phyloP scores from a whole-genome alignment of 1,140 invertebrate species.

The Drosophila sp. region DNA sequence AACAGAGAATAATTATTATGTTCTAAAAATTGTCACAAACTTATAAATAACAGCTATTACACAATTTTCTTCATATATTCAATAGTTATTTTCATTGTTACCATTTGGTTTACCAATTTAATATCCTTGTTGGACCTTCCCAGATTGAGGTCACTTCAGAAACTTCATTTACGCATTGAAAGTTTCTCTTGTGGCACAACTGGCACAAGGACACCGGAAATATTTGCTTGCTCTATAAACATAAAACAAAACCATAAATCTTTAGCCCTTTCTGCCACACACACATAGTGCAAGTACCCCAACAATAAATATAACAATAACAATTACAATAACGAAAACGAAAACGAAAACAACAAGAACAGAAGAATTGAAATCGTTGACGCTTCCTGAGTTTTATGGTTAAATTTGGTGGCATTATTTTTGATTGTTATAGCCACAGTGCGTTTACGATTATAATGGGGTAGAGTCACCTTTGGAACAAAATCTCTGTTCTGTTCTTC shows the following conservation, averaged over 20 bases:
- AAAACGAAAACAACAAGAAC: constrained; percentile 1
- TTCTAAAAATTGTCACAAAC: too few relatives aligned
- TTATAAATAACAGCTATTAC: not conserved
- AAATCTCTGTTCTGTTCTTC: constrained; percentile 30
- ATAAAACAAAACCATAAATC: constrained; percentile 64
- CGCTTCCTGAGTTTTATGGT: constrained; percentile 48
- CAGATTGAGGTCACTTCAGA: constrained; percentile 39
- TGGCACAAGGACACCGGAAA: constrained; percentile 67
- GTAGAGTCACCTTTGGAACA: constrained; percentile 1
- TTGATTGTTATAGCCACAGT: constrained; percentile 63
- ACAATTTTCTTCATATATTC: not conserved
- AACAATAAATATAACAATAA: constrained; percentile 20
- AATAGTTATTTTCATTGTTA: not conserved
- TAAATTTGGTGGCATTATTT: constrained; percentile 68
- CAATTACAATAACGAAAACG: too few relatives aligned
- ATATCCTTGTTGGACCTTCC: constrained; percentile 23
- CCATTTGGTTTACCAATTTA: not conserved
- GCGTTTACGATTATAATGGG: constrained; percentile 50
- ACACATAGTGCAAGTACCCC: constrained; percentile 25
- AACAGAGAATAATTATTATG: too few relatives aligned
- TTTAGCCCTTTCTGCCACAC: constrained; percentile 34
- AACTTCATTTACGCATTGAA: constrained; percentile 31
- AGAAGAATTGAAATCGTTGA: constrained; percentile 29
- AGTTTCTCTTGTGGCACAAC: constrained; percentile 24
- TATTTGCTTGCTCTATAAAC: constrained; percentile 67